Evolutionary conservation across 2,113 vertebrate species (phyloP).

Genomic region (Acrocephalus kingi): DNA sequence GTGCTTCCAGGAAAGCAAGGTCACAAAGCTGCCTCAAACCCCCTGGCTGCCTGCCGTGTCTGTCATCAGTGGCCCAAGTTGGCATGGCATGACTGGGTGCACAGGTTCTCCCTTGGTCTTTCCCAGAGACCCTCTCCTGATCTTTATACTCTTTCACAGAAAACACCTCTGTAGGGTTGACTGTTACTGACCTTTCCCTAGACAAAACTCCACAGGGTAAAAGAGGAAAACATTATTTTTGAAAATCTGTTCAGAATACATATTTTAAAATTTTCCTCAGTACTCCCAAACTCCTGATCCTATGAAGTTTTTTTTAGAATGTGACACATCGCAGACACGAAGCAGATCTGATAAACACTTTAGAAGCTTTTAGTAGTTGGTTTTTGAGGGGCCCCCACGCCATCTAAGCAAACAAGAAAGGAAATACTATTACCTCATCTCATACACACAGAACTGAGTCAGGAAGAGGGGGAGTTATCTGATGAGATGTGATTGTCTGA

Average conservation of each 20-base stretch:
- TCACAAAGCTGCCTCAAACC: not conserved
- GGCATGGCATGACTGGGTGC: not conserved
- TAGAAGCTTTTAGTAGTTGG: not conserved
- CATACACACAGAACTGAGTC: not conserved
- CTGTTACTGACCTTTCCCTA: not conserved
- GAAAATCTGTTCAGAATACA: not conserved
- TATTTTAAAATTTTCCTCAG: not conserved
- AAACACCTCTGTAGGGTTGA: not conserved
- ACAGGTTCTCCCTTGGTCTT: not conserved
- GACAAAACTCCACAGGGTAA: not conserved
- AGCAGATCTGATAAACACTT: conserved; percentile 11
- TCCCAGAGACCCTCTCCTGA: not conserved
- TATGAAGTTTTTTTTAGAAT: not conserved
- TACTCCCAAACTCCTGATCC: not conserved
- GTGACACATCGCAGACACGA: not conserved
- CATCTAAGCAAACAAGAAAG: conserved; percentile 18
- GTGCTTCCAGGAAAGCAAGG: not conserved
- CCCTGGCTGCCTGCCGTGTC: not conserved
- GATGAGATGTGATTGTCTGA: not conserved
- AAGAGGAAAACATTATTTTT: not conserved
- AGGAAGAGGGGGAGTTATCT: conserved; percentile 34
- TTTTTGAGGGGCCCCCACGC: not conserved
- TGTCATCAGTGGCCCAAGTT: not conserved
- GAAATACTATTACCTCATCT: conserved; percentile 5
- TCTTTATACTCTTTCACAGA: not conserved